phyloP scores from a whole-genome alignment of 2,888 invertebrate species.

The Phengaris arion region DNA sequence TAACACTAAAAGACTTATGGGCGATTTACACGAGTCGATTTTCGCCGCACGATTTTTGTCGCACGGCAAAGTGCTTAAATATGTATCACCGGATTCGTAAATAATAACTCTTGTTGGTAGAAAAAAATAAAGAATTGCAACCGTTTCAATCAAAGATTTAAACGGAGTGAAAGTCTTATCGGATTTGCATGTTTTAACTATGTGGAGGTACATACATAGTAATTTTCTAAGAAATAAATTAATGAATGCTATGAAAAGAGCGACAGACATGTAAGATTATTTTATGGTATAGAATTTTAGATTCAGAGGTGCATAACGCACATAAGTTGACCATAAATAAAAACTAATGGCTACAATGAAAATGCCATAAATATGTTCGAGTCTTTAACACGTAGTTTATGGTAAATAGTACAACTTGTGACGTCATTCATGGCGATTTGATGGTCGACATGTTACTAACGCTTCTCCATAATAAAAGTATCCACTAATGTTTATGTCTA shows the following conservation, averaged over 20 bases:
- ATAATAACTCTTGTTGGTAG: background rate
- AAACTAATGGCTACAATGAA: background rate
- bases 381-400: constrained; percentile 7
- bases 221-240: background rate
- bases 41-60: no score
- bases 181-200: no score
- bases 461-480: background rate
- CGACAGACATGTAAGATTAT: no score
- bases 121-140: background rate
- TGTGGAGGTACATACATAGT: no score
- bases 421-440: constrained; percentile 4
- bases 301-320: no score
- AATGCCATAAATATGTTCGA: background rate
- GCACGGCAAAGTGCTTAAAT: no score
- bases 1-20: no score
- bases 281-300: background rate
- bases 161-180: background rate
- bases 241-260: background rate
- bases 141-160: background rate
- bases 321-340: background rate
- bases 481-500: background rate
- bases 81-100: background rate
- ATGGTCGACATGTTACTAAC: background rate
- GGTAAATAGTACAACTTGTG: background rate
- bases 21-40: no score